Evolutionary conservation across 2,113 vertebrate species (phyloP).

Genomic region (Takifugu flavidus): DNA sequence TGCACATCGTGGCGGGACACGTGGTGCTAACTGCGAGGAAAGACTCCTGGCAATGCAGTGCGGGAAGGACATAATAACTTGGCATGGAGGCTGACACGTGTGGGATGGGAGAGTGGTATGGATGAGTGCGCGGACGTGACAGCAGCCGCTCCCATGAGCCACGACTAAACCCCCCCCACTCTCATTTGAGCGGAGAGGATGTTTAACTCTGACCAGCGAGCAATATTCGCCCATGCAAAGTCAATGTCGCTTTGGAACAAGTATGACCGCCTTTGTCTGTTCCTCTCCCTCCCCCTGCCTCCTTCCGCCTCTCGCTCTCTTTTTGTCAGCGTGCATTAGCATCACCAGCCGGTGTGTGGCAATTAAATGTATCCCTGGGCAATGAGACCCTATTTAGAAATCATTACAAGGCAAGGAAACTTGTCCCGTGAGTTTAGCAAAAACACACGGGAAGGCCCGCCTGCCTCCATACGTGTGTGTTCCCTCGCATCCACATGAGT

Average conservation of each 20-base stretch:
- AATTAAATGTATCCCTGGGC: slow-evolving; percentile 73
- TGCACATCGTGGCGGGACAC: background rate
- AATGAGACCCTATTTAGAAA: slow-evolving; percentile 73
- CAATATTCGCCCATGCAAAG: slow-evolving; percentile 46
- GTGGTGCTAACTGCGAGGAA: background rate
- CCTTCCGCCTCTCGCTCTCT: slow-evolving; percentile 30
- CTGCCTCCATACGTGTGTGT: slow-evolving; percentile 13
- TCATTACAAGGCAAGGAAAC: slow-evolving; percentile 72
- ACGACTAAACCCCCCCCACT: background rate
- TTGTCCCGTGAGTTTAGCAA: slow-evolving; percentile 52
- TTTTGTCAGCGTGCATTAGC: slow-evolving; percentile 68
- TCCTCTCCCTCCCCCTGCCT: slow-evolving; percentile 5
- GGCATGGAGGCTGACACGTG: slow-evolving; percentile 6
- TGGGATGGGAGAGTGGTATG: slow-evolving; percentile 1
- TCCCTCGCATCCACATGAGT: slow-evolving; percentile 25
- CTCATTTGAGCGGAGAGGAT: background rate
- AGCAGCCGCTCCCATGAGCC: slow-evolving; percentile 2
- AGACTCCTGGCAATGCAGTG: background rate
- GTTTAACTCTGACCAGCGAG: slow-evolving; percentile 14
- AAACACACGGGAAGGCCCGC: slow-evolving; percentile 36
- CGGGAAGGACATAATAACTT: slow-evolving; percentile 17
- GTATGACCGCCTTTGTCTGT: slow-evolving; percentile 20
- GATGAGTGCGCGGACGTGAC: slow-evolving; percentile 10
- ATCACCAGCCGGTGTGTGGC: slow-evolving; percentile 72
- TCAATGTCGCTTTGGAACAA: slow-evolving; percentile 55